Conservation (phyloP, 2,888 invertebrate species). For the Taphrorychus bicolor region DNA sequence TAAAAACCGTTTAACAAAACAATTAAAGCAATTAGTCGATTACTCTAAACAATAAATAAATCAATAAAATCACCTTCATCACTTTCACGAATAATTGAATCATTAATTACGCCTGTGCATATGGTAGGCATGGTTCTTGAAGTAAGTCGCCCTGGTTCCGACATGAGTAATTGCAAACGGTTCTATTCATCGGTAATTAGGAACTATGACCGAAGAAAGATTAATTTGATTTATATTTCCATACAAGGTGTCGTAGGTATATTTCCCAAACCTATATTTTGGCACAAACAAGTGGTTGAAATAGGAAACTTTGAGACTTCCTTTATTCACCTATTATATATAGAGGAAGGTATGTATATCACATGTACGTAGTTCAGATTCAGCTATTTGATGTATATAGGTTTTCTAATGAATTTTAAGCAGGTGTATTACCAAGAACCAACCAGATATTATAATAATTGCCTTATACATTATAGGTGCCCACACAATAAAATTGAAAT, state of each 20-base stretch:
- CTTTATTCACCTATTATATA: too few species aligned
- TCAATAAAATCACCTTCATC: not conserved
- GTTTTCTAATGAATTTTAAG: slow-evolving; percentile 16
- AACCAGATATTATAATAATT: slow-evolving; percentile 21
- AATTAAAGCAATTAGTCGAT: not conserved
- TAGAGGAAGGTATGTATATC: not conserved
- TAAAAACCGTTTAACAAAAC: not conserved
- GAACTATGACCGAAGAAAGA: not conserved
- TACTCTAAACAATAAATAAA: not conserved
- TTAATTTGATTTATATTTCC: too few species aligned
- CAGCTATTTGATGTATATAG: not conserved
- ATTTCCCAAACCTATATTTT: too few species aligned
- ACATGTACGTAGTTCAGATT: not conserved
- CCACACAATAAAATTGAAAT: slow-evolving; percentile 19
- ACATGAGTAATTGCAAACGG: too few species aligned
- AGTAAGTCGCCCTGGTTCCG: not conserved
- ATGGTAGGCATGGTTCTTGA: not conserved
- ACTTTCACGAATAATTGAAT: slow-evolving; percentile 3
- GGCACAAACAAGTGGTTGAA: too few species aligned
- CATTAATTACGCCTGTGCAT: not conserved
- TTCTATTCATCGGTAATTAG: not conserved
- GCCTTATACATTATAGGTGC: slow-evolving; percentile 20
- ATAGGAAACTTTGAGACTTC: too few species aligned
- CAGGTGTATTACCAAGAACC: slow-evolving; percentile 19
- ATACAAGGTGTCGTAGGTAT: too few species aligned